A percentile compares a stretch with the other conserved stretches of the same genome.
These are phyloP conservation scores for Trogon surrucura DNA, from an alignment of 2,113 vertebrate genomes.

Conservation along the genomic window DNA sequence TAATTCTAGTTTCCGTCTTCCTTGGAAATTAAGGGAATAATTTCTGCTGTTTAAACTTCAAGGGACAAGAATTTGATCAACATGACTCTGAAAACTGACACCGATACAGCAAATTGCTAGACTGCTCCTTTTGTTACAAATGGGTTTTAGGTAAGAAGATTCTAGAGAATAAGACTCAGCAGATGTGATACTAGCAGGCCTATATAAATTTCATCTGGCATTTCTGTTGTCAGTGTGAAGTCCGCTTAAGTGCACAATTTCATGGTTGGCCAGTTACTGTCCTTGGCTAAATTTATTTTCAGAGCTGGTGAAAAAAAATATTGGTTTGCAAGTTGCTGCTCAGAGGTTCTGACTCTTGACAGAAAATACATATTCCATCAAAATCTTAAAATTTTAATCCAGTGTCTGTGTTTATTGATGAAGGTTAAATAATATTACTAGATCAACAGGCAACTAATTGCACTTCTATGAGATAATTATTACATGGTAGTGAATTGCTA, in stretches of 20 bases:
- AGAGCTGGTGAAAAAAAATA: slow-evolving; percentile 51
- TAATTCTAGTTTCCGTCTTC: not conserved
- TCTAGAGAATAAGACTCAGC: slow-evolving; percentile 70
- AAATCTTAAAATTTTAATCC: slow-evolving; percentile 29
- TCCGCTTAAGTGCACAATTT: slow-evolving; percentile 86
- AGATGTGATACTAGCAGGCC: slow-evolving; percentile 69
- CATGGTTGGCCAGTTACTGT: slow-evolving; percentile 77
- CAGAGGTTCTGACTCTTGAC: slow-evolving; percentile 55
- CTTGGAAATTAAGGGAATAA: not conserved
- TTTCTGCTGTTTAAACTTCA: slow-evolving; percentile 20
- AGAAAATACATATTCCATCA: slow-evolving; percentile 50
- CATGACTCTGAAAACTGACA: slow-evolving; percentile 1
- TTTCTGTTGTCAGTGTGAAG: slow-evolving; percentile 79
- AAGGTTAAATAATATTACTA: not conserved
- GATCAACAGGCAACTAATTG: not conserved
- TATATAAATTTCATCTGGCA: slow-evolving; percentile 77
- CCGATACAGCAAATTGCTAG: slow-evolving; percentile 38
- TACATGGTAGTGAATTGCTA: not conserved
- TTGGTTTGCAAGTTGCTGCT: slow-evolving; percentile 63
- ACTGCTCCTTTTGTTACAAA: slow-evolving; percentile 53
- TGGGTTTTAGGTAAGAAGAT: slow-evolving; percentile 56
- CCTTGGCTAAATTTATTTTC: slow-evolving; percentile 81
- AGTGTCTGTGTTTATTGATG: not conserved
- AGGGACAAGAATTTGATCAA: slow-evolving; percentile 16
- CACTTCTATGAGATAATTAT: not conserved